A percentile compares a stretch with the other conserved stretches of the same genome.
Conservation (phyloP, 2,888 invertebrate genomes). For the Oscheius sp. region DNA sequence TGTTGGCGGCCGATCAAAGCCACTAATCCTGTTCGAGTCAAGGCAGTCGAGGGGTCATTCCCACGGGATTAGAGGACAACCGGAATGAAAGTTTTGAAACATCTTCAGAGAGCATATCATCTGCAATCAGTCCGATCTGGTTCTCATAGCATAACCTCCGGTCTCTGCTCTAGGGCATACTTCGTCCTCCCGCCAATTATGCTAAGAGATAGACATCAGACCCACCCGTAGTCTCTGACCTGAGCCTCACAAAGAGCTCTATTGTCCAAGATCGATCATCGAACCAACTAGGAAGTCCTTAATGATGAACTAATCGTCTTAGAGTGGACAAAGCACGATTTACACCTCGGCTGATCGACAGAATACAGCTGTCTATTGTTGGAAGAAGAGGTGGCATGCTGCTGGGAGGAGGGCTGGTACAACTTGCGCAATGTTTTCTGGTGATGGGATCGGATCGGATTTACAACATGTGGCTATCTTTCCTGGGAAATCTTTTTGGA, state of each 20-base stretch:
- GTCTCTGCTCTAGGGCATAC: too few relatives aligned
- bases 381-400: neutral
- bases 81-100: neutral
- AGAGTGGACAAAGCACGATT: conserved; percentile 27
- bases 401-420: conserved; percentile 28
- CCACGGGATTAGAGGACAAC: conserved; percentile 23
- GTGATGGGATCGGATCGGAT: too few relatives aligned
- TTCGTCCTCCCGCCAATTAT: neutral
- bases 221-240: conserved; percentile 10
- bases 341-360: conserved; percentile 1
- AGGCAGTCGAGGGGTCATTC: conserved; percentile 15
- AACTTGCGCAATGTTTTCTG: neutral
- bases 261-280: conserved; percentile 30
- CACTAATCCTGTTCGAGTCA: conserved; percentile 28
- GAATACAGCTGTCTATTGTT: conserved; percentile 8
- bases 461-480: too few relatives aligned
- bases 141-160: neutral
- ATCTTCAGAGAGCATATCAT: neutral
- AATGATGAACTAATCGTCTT: conserved; percentile 33
- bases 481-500: too few relatives aligned
- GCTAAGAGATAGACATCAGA: conserved; percentile 26
- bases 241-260: conserved; percentile 12
- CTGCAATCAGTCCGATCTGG: neutral
- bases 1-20: conserved; percentile 28
- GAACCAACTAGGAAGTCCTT: conserved; percentile 4